Conservation (phyloP, 1,140 invertebrate genomes). For the Piezodorus guildinii region DNA sequence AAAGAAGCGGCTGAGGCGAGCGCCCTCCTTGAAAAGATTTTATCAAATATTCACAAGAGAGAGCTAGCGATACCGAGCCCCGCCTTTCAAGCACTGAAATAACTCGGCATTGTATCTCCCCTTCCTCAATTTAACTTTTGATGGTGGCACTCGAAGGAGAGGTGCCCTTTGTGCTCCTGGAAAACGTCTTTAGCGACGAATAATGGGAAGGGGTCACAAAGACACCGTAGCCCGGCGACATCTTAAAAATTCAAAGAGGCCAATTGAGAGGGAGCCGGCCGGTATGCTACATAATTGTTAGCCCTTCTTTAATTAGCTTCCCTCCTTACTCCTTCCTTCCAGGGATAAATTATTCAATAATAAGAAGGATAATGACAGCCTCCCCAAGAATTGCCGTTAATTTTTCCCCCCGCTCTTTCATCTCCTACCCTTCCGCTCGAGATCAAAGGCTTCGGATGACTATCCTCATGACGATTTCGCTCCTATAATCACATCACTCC, state of each 20-base stretch:
- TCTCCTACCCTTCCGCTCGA: not conserved
- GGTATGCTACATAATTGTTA: slow-evolving; percentile 11
- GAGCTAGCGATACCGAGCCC: not conserved
- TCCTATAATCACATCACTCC: too few species aligned
- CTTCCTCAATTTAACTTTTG: slow-evolving; percentile 17
- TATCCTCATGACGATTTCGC: too few species aligned
- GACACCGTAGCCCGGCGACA: not conserved
- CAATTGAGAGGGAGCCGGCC: not conserved
- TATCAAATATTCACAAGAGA: slow-evolving; percentile 8
- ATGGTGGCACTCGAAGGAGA: slow-evolving; percentile 5
- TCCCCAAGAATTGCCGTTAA: not conserved
- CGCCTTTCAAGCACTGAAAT: not conserved
- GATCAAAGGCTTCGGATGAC: not conserved
- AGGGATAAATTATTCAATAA: not conserved
- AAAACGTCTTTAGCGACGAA: slow-evolving; percentile 2
- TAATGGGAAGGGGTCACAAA: not conserved
- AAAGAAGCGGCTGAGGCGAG: slow-evolving; percentile 10
- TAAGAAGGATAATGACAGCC: slow-evolving; percentile 4
- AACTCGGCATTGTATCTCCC: slow-evolving; percentile 10
- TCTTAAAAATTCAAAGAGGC: slow-evolving; percentile 6
- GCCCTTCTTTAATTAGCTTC: slow-evolving; percentile 8
- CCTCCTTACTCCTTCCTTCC: not conserved
- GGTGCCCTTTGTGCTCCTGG: slow-evolving; percentile 4
- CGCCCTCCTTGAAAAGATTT: slow-evolving; percentile 17
- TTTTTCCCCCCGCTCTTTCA: slow-evolving; percentile 5